Percentiles rank a stretch among this genome's conserved stretches.
Conservation (phyloP, 2,888 invertebrate genomes). For the Microchrysa polita region DNA sequence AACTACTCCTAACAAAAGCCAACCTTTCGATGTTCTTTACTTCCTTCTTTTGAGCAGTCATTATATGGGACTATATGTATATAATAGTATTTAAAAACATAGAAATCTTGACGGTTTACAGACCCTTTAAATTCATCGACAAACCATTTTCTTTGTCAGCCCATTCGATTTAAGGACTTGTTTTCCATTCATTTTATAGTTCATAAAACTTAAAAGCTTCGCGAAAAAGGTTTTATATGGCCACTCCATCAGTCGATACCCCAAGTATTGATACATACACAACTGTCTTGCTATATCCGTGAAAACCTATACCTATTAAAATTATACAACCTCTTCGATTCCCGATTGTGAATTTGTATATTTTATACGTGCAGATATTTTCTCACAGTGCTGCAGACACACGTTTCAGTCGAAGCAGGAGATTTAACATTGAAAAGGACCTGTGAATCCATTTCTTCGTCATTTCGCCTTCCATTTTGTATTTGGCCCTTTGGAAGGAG, state of each 20-base stretch:
- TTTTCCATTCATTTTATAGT: constrained; percentile 14
- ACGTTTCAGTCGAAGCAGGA: constrained; percentile 20
- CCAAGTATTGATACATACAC: background rate
- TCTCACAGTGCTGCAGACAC: background rate
- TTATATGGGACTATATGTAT: no score
- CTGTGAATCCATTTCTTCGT: constrained; percentile 16
- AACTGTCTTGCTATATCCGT: background rate
- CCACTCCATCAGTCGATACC: background rate
- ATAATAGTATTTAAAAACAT: no score
- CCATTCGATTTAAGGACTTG: background rate
- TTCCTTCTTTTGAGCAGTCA: no score
- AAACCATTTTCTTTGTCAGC: constrained; percentile 4
- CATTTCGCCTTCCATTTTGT: constrained; percentile 4
- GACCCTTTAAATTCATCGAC: constrained; percentile 10
- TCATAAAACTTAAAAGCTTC: constrained; percentile 22
- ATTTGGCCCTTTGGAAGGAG: background rate
- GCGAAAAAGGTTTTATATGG: background rate
- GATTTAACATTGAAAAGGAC: constrained; percentile 16
- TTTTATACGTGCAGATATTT: no score
- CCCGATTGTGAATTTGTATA: background rate
- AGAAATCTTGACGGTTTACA: constrained; percentile 4
- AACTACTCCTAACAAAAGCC: no score
- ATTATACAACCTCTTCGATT: background rate
- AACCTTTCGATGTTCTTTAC: no score
- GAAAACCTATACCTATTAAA: background rate